Conservation (phyloP, 2,797 vertebrate species). For the Hozukius guyotensis region DNA sequence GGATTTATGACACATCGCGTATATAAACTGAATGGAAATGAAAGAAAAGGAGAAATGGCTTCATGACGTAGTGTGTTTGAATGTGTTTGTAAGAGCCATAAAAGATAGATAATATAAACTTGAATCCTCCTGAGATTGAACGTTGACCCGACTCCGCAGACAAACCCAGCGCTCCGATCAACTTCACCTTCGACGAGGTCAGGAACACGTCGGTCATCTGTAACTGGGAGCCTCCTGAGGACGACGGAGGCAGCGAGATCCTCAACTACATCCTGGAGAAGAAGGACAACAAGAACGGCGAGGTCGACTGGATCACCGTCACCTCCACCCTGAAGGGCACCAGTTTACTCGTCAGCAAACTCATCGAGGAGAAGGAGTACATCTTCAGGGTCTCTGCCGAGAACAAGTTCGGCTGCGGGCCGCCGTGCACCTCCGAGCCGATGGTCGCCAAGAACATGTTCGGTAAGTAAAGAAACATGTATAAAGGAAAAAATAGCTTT, state of each 20-base stretch:
- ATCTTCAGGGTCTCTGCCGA: constrained; percentile 95
- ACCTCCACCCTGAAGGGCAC: constrained; percentile 91
- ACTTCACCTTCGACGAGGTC: constrained; percentile 93
- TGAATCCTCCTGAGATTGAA: neutral
- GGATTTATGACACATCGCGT: no score
- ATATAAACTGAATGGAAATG: neutral
- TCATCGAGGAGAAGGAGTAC: constrained; percentile 98
- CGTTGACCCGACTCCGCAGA: constrained; percentile 76
- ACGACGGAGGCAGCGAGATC: constrained; percentile 97
- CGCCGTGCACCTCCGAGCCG: constrained; percentile 89
- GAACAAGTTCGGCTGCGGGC: constrained; percentile 92
- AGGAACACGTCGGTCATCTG: constrained; percentile 92
- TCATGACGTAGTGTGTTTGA: neutral
- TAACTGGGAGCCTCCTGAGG: constrained; percentile 94
- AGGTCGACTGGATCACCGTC: constrained; percentile 92
- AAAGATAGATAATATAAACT: neutral
- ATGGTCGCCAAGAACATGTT: constrained; percentile 96
- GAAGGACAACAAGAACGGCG: constrained; percentile 94
- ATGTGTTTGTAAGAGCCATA: neutral
- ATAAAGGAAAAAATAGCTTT: neutral
- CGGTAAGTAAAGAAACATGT: constrained; percentile 80
- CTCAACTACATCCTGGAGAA: constrained; percentile 97
- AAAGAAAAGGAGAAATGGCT: neutral
- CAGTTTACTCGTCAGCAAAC: constrained; percentile 90
- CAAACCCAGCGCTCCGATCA: constrained; percentile 90